phyloP scores from a whole-genome alignment of 1,140 invertebrate genomes.

The Rhyzopertha dominica region DNA sequence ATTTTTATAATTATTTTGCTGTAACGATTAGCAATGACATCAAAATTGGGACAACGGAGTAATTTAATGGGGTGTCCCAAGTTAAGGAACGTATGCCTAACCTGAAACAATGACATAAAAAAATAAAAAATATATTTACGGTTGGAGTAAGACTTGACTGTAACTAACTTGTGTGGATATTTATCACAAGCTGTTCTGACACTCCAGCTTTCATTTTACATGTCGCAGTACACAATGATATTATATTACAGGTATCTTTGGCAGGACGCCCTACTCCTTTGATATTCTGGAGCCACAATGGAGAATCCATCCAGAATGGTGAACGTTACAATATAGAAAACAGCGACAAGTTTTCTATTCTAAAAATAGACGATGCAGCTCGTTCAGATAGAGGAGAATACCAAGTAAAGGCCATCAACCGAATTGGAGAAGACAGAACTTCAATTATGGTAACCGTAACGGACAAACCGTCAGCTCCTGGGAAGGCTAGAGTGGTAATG shows the following conservation, averaged over 20 bases:
- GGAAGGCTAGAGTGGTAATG: slow-evolving; percentile 68
- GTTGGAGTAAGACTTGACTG: too few relatives aligned
- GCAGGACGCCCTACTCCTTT: slow-evolving; percentile 80
- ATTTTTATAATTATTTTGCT: too few relatives aligned
- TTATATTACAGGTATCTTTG: slow-evolving; percentile 83
- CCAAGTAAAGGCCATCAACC: slow-evolving; percentile 71
- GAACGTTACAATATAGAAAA: slow-evolving; percentile 64
- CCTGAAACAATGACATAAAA: too few relatives aligned
- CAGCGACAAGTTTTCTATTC: slow-evolving; percentile 62
- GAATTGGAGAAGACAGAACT: slow-evolving; percentile 71
- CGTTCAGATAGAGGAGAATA: slow-evolving; percentile 83
- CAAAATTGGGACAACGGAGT: too few relatives aligned
- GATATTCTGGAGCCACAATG: slow-evolving; percentile 83
- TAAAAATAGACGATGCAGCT: slow-evolving; percentile 68
- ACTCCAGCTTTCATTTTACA: too few relatives aligned
- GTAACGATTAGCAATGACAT: too few relatives aligned
- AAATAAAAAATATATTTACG: too few relatives aligned
- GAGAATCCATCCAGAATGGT: slow-evolving; percentile 59
- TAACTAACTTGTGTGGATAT: too few relatives aligned
- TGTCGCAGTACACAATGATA: too few relatives aligned
- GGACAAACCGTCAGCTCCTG: slow-evolving; percentile 80
- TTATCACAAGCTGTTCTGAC: too few relatives aligned
- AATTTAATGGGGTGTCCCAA: too few relatives aligned
- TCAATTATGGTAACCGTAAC: slow-evolving; percentile 84
- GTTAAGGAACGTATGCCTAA: too few relatives aligned